Conservation (phyloP, 2,888 invertebrate species). For the Zaprionus lineosus region DNA sequence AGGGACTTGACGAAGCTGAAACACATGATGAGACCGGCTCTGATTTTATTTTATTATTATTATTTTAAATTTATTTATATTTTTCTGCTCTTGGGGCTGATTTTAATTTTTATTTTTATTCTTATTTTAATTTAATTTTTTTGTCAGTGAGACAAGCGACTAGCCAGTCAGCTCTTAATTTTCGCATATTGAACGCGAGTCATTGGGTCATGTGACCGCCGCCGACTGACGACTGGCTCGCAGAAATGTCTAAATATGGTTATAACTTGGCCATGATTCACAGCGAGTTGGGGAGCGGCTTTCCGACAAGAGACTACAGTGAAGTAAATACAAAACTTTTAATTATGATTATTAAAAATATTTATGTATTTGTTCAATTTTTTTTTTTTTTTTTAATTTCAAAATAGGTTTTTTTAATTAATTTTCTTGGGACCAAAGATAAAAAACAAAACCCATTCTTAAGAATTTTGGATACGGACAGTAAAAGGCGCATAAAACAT, state of each 20-base stretch:
- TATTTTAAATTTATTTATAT: conserved; percentile 10
- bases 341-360: conserved; percentile 9
- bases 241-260: conserved; percentile 66
- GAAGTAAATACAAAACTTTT: conserved; percentile 15
- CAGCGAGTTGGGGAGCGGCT: conserved; percentile 11
- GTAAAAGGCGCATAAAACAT: conserved; percentile 38
- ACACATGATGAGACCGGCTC: conserved; percentile 49
- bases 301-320: conserved; percentile 14
- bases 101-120: conserved; percentile 8
- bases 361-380: conserved; percentile 19
- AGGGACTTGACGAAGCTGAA: conserved; percentile 43
- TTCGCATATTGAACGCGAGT: conserved; percentile 46
- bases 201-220: conserved; percentile 63
- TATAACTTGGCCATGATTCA: conserved; percentile 59
- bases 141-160: no score
- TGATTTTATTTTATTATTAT: conserved; percentile 29
- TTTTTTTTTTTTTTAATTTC: background rate
- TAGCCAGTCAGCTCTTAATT: conserved; percentile 17
- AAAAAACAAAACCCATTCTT: conserved; percentile 17
- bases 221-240: conserved; percentile 68
- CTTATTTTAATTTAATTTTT: conserved; percentile 14
- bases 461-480: conserved; percentile 51
- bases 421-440: conserved; percentile 1
- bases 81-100: no score
- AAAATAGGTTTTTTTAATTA: no score